Evolutionary conservation across 2,888 invertebrate species (phyloP).

Genomic region (Corythucha ciliata): DNA sequence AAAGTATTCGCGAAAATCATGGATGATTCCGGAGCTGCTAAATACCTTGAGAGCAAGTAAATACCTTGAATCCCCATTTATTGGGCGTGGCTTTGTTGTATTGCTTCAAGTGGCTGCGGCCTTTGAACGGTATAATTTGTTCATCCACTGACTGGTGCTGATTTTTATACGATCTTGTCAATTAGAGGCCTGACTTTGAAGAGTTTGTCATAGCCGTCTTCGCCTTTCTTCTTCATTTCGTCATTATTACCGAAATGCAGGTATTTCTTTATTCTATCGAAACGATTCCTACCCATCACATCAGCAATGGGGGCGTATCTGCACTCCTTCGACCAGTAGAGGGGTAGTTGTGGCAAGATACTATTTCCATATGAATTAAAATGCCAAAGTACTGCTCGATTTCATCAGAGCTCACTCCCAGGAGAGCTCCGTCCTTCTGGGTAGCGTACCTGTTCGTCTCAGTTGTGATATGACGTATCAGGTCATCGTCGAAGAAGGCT

Average conservation of each 20-base stretch:
- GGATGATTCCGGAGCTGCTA: slow-evolving; percentile 32
- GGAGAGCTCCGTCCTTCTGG: slow-evolving; percentile 24
- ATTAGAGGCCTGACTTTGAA: slow-evolving; percentile 32
- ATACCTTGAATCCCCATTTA: slow-evolving; percentile 28
- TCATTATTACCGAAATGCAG: slow-evolving; percentile 18
- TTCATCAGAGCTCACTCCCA: slow-evolving; percentile 17
- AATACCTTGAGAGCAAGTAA: too few species aligned
- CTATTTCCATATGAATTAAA: slow-evolving; percentile 19
- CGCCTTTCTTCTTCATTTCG: slow-evolving; percentile 17
- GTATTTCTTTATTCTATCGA: background rate
- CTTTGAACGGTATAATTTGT: slow-evolving; percentile 37
- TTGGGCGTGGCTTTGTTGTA: slow-evolving; percentile 27
- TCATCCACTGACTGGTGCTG: slow-evolving; percentile 36
- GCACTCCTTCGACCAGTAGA: slow-evolving; percentile 9
- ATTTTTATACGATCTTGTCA: slow-evolving; percentile 24
- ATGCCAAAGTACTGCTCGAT: slow-evolving; percentile 19
- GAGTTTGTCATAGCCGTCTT: slow-evolving; percentile 29
- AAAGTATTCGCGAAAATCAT: slow-evolving; percentile 37
- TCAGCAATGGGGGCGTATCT: slow-evolving; percentile 8
- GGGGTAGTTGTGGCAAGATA: slow-evolving; percentile 1
- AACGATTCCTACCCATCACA: slow-evolving; percentile 9
- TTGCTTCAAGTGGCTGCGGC: slow-evolving; percentile 30
- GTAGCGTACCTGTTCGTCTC: slow-evolving; percentile 22
- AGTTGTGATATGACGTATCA: slow-evolving; percentile 21
- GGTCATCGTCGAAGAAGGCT: slow-evolving; percentile 14